These are phyloP conservation scores for Cyrtodaria siliqua DNA, from an alignment of 2,888 invertebrate species.

Conservation along the genomic window DNA sequence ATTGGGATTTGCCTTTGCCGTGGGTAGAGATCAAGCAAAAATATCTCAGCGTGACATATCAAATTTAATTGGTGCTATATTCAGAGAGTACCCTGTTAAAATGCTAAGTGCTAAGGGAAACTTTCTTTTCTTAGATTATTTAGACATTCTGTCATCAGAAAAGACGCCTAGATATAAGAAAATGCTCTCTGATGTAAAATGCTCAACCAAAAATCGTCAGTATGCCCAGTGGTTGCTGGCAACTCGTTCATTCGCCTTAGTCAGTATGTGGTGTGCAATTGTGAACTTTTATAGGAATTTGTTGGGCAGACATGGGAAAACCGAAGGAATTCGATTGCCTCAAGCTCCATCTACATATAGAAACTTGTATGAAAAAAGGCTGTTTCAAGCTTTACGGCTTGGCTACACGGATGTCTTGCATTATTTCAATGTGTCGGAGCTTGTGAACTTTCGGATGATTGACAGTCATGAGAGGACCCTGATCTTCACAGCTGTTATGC, in stretches of 20 bases:
- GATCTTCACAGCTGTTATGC: constrained; percentile 83
- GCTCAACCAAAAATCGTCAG: constrained; percentile 82
- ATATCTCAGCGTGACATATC: constrained; percentile 76
- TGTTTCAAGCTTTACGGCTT: constrained; percentile 78
- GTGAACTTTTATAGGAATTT: constrained; percentile 83
- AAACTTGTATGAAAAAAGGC: constrained; percentile 71
- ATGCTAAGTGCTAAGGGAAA: constrained; percentile 79
- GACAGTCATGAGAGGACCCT: constrained; percentile 80
- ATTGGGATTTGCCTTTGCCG: constrained; percentile 81
- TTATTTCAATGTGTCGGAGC: constrained; percentile 78
- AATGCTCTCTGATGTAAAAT: constrained; percentile 83
- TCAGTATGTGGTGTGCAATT: constrained; percentile 83
- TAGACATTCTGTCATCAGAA: constrained; percentile 82
- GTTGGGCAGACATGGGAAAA: constrained; percentile 56
- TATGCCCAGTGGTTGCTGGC: constrained; percentile 85
- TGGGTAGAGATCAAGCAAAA: constrained; percentile 77
- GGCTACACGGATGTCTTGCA: constrained; percentile 84
- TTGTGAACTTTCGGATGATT: constrained; percentile 69
- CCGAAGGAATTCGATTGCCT: constrained; percentile 14
- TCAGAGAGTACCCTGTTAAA: constrained; percentile 83
- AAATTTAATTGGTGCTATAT: constrained; percentile 81
- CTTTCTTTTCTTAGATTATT: constrained; percentile 82
- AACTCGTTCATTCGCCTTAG: constrained; percentile 82
- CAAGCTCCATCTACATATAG: neutral
- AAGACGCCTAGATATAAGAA: constrained; percentile 78